These are phyloP conservation scores for Halcyon senegalensis DNA, from an alignment of 2,113 vertebrate species.

Conservation along the genomic window DNA sequence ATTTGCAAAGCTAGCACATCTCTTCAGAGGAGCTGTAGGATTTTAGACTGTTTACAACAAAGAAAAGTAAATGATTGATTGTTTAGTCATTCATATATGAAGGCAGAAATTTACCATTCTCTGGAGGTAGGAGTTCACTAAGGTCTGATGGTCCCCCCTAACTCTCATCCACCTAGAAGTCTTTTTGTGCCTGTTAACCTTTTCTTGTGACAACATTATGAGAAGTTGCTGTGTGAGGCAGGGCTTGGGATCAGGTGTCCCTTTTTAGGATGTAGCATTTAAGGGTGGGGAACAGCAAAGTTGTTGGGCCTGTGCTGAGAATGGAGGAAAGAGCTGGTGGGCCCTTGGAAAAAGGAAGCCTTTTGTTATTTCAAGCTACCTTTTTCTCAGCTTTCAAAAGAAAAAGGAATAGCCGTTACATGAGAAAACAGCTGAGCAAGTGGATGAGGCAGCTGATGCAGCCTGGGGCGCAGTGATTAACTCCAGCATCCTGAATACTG, in stretches of 20 bases:
- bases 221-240: not conserved
- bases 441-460: not conserved
- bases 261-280: not conserved
- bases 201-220: not conserved
- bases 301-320: not conserved
- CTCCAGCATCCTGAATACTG: not conserved
- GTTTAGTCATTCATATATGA: not conserved
- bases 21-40: not conserved
- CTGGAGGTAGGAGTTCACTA: too few species aligned
- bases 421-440: not conserved
- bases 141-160: not conserved
- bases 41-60: not conserved
- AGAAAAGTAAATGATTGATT: not conserved
- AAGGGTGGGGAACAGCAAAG: not conserved
- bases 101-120: not conserved
- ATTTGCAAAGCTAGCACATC: not conserved
- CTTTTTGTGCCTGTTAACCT: not conserved
- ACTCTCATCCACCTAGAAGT: not conserved
- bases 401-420: not conserved
- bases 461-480: not conserved
- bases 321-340: not conserved
- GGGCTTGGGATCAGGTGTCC: not conserved
- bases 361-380: not conserved
- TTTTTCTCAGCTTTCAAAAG: not conserved
- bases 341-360: not conserved